Conservation (phyloP, 2,113 vertebrate genomes). For the Formicarius rufipectus region DNA sequence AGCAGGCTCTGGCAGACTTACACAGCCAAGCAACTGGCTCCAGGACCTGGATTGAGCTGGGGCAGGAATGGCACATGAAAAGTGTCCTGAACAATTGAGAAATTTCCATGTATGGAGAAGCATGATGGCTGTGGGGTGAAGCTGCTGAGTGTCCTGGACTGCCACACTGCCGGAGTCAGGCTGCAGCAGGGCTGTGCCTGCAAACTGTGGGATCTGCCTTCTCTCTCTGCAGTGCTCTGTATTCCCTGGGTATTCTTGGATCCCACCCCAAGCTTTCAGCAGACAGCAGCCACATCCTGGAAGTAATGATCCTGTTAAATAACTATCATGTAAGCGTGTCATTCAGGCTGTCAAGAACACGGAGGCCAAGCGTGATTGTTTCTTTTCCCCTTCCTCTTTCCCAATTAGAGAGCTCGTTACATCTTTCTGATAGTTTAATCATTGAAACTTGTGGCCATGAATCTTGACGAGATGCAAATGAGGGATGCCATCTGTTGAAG, state of each 20-base stretch:
- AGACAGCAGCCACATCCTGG: neutral
- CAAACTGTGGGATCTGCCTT: neutral
- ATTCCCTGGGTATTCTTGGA: neutral
- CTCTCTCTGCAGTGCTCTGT: neutral
- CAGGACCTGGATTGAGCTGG: neutral
- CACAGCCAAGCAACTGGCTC: neutral
- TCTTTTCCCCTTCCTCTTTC: neutral
- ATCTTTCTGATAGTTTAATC: slow-evolving; percentile 33
- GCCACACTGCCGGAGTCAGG: accelerated
- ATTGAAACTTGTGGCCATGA: neutral
- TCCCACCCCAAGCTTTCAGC: neutral
- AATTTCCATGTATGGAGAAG: neutral
- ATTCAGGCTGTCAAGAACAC: neutral
- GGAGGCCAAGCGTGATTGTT: neutral
- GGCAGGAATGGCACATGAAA: neutral
- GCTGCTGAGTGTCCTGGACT: accelerated
- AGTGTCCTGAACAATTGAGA: neutral
- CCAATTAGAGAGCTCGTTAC: neutral
- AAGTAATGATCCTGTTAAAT: neutral
- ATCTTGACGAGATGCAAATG: slow-evolving; percentile 11
- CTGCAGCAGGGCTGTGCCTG: neutral
- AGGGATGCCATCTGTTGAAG: neutral
- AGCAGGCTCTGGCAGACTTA: neutral
- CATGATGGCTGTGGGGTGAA: accelerated
- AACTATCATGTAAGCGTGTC: neutral